Conservation (phyloP, 2,797 vertebrate genomes). For the Otolemur crassicaudatus region DNA sequence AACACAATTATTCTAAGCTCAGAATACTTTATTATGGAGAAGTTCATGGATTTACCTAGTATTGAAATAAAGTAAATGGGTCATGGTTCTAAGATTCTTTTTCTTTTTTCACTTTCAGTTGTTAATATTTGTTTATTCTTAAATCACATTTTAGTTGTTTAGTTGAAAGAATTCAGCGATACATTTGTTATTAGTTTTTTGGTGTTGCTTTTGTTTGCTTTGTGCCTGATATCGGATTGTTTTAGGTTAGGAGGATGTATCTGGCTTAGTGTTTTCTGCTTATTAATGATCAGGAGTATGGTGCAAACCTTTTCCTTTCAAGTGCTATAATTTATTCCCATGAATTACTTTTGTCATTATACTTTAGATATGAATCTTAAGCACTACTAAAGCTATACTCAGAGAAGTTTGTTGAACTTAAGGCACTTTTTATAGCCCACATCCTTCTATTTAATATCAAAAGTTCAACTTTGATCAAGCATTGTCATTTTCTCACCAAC, state of each 20-base stretch:
- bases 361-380: not conserved
- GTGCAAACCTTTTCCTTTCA: not conserved
- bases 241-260: not conserved
- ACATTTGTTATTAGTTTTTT: not conserved
- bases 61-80: not conserved
- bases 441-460: not conserved
- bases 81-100: not conserved
- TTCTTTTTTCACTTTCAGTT: not conserved
- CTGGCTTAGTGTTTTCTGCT: not conserved
- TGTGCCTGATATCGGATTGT: not conserved
- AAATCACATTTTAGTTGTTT: not conserved
- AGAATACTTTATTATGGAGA: not conserved
- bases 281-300: not conserved
- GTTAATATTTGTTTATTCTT: not conserved
- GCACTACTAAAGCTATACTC: not conserved
- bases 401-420: not conserved
- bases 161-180: not conserved
- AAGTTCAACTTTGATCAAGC: not conserved
- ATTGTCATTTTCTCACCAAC: not conserved
- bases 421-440: not conserved
- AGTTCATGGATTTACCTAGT: not conserved
- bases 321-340: not conserved
- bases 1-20: not conserved
- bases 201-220: not conserved
- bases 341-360: not conserved